These are phyloP conservation scores for Falcaria lacertinaria DNA, from an alignment of 2,888 invertebrate genomes.

Conservation along the genomic window DNA sequence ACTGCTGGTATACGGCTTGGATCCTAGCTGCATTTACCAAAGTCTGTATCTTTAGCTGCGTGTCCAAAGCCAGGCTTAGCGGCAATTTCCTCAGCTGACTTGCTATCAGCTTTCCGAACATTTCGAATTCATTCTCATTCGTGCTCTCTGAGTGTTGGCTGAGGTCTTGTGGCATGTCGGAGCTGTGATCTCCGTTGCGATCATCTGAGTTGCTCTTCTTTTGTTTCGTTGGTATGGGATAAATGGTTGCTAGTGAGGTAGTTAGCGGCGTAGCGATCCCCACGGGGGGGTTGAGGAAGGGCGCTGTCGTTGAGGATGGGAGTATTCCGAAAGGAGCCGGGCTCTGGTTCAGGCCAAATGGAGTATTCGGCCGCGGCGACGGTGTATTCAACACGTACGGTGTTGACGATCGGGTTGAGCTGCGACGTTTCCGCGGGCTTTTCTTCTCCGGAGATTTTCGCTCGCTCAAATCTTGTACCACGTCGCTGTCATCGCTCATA, in stretches of 20 bases:
- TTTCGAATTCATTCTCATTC: slow-evolving; percentile 73
- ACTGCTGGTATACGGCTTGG: slow-evolving; percentile 73
- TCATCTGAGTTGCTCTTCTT: slow-evolving; percentile 58
- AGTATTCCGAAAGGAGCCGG: slow-evolving; percentile 55
- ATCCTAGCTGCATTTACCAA: slow-evolving; percentile 68
- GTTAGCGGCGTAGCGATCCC: slow-evolving; percentile 72
- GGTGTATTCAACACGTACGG: slow-evolving; percentile 73
- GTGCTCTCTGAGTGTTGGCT: slow-evolving; percentile 70
- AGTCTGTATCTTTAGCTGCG: slow-evolving; percentile 71
- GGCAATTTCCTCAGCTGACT: slow-evolving; percentile 70
- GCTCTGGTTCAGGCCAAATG: slow-evolving; percentile 62
- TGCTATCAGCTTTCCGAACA: slow-evolving; percentile 73
- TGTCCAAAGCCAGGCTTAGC: slow-evolving; percentile 65
- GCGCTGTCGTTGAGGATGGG: slow-evolving; percentile 56
- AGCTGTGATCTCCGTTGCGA: slow-evolving; percentile 45
- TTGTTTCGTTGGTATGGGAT: slow-evolving; percentile 66
- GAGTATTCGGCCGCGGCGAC: slow-evolving; percentile 68
- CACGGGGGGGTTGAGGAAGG: slow-evolving; percentile 70
- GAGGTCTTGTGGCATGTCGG: slow-evolving; percentile 65
- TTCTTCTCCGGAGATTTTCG: slow-evolving; percentile 72
- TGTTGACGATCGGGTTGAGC: slow-evolving; percentile 67
- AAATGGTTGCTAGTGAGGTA: slow-evolving; percentile 67
- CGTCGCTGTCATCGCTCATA: slow-evolving; percentile 71
- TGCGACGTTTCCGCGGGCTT: slow-evolving; percentile 67
- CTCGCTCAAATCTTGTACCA: slow-evolving; percentile 70